Evolutionary conservation across 2,797 vertebrate genomes (phyloP), one percentile per base, ranked within the genome.

Genomic region (Chloroceryle inda): DNA sequence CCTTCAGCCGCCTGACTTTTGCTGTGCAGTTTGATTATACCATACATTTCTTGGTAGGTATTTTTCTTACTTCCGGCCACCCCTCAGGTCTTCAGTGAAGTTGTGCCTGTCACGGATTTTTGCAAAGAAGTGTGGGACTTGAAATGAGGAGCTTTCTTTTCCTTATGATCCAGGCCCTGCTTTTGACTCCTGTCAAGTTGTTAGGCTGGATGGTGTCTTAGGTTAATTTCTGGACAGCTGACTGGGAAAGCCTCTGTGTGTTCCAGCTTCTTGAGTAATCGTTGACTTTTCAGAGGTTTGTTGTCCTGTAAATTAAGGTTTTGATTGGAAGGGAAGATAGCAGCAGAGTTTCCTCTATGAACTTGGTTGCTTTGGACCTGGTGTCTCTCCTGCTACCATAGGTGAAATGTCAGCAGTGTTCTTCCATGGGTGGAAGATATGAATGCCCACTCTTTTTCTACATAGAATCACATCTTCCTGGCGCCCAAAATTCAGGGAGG

Each of bases 361-460:
- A 33, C 9, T 58, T 92, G 22, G 10, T 55, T 3, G 4, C 58
- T 84, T 73, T 64, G 40, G 31, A 35, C 19, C 26, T 78, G 62
- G 19, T 1, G 5, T 58, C 6, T 26, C 23, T 66, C 26, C 45
- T 83, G 61, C 52, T 86, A 29, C 38, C 21, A 42, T 40, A 64
- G 20, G 50, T 66, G 21, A 63, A 75, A 69, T 38, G 16, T 19
- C 29, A 59, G 49, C 23, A 35, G 31, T 50, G 4, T 78, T 85
- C 31, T 73, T 17, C 35, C 0, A 0, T n/a, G 11, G 5, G 13
- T 73, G 37, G 26, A 56, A 75, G 16, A 31, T 55, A 5, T 0
- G 11, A 75, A 38, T 82, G 19, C 8, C 13, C 2, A 1, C 5
- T 58, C 10, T 59, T 90, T 59, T 90, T 84, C 7, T 40, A 21